Percentiles rank a stretch among this genome's conserved stretches.
Evolutionary conservation across 1,140 invertebrate genomes (phyloP).

Genomic region (Caenorhabditis briggsae): DNA sequence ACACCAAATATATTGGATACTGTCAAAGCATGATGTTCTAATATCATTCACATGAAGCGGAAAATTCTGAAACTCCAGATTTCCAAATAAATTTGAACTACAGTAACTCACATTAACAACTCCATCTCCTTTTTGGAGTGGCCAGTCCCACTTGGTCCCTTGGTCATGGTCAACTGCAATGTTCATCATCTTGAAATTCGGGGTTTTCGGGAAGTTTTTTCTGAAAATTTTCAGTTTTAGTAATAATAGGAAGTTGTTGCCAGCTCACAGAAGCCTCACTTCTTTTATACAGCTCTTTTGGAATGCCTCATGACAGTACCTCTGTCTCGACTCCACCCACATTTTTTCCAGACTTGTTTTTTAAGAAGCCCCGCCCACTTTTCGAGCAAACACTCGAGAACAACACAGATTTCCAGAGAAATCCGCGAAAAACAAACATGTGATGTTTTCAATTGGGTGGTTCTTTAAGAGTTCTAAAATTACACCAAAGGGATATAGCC

Average conservation of each 20-base stretch:
- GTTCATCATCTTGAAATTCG: slow-evolving; percentile 61
- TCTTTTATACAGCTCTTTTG: slow-evolving; percentile 5
- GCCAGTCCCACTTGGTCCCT: slow-evolving; percentile 64
- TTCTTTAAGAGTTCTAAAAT: neutral
- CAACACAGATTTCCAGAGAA: slow-evolving; percentile 18
- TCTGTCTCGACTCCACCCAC: neutral
- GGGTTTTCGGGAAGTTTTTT: slow-evolving; percentile 52
- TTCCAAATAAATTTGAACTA: neutral
- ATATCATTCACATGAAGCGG: neutral
- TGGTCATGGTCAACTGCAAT: slow-evolving; percentile 42
- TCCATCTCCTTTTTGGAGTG: slow-evolving; percentile 59
- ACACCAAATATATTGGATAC: too few relatives aligned
- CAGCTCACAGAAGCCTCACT: neutral
- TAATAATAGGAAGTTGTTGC: neutral
- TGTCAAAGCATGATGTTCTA: too few relatives aligned
- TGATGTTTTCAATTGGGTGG: slow-evolving; percentile 19
- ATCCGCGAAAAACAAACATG: neutral
- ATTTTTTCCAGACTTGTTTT: slow-evolving; percentile 45
- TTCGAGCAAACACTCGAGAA: neutral
- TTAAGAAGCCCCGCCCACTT: neutral
- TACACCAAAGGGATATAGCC: neutral
- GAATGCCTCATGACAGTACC: slow-evolving; percentile 11
- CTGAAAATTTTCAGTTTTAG: slow-evolving; percentile 13
- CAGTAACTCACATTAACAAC: slow-evolving; percentile 32
- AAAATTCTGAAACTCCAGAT: neutral